Conservation (phyloP, 2,797 vertebrate species). For the Chaenodraco wilsoni region DNA sequence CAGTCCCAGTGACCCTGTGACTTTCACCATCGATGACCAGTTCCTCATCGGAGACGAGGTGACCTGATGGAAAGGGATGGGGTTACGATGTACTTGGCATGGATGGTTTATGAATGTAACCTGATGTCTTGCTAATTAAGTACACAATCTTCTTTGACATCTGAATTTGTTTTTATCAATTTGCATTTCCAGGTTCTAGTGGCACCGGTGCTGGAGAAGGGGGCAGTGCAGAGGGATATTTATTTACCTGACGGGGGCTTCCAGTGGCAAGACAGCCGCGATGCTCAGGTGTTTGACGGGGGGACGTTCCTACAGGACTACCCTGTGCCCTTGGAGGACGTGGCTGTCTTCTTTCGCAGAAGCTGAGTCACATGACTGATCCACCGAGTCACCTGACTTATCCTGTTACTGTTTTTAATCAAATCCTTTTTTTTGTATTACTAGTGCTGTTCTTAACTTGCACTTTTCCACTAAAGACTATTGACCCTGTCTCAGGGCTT, state of each 20-base stretch:
- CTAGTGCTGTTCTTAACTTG: constrained; percentile 83
- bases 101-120: constrained; percentile 32
- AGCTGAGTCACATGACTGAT: constrained; percentile 63
- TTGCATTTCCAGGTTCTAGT: constrained; percentile 86
- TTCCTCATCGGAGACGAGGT: constrained; percentile 94
- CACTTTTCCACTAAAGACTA: constrained; percentile 88
- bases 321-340: constrained; percentile 84
- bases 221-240: constrained; percentile 85
- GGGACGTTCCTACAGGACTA: constrained; percentile 88
- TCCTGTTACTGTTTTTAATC: constrained; percentile 73
- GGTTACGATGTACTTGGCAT: constrained; percentile 35
- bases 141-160: constrained; percentile 31
- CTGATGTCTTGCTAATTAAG: constrained; percentile 44
- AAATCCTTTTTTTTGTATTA: constrained; percentile 57
- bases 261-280: constrained; percentile 88
- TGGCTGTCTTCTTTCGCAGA: constrained; percentile 85
- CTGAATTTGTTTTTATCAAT: constrained; percentile 31
- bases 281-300: constrained; percentile 88
- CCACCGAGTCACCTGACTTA: constrained; percentile 48
- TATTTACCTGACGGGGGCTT: constrained; percentile 88
- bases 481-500: constrained; percentile 77
- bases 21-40: constrained; percentile 89
- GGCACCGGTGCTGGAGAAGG: constrained; percentile 90
- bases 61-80: constrained; percentile 41
- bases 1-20: constrained; percentile 85